Conservation (phyloP, 2,888 invertebrate species). For the Chesias legatella region DNA sequence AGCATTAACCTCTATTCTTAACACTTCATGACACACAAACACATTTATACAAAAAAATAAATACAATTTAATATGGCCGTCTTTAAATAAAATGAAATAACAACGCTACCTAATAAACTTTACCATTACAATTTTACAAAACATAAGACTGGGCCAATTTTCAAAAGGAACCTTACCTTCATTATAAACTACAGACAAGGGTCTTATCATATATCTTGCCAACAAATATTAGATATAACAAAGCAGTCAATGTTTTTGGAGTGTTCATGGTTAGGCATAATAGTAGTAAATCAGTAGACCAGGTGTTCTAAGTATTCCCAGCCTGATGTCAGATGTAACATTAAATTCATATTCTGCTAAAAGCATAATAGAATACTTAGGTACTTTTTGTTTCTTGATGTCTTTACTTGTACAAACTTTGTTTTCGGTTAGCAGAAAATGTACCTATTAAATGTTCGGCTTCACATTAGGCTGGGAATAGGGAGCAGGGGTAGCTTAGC, state of each 20-base stretch:
- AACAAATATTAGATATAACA: slow-evolving; percentile 16
- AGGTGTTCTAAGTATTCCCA: no score
- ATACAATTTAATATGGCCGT: slow-evolving; percentile 34
- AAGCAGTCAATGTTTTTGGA: slow-evolving; percentile 23
- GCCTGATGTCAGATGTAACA: no score
- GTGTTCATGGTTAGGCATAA: slow-evolving; percentile 12
- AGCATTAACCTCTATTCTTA: slow-evolving; percentile 30
- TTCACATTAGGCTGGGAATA: no score
- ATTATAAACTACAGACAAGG: slow-evolving; percentile 7
- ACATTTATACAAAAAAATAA: slow-evolving; percentile 30
- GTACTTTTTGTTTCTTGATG: no score
- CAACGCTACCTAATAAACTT: slow-evolving; percentile 26
- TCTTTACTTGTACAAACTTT: no score
- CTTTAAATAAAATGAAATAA: slow-evolving; percentile 26
- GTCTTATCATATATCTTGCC: slow-evolving; percentile 11
- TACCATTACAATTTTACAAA: slow-evolving; percentile 20
- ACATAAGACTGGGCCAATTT: slow-evolving; percentile 26
- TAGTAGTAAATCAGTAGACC: slow-evolving; percentile 11
- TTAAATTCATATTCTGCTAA: no score
- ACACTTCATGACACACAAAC: slow-evolving; percentile 33
- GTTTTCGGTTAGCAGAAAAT: no score
- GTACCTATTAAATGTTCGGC: no score
- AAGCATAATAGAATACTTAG: no score
- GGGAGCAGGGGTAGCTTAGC: no score
- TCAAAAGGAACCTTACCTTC: slow-evolving; percentile 19